Base-by-base conservation (phyloP, 2,888 invertebrate species). In the Gymnosoma rotundatum region DNA sequence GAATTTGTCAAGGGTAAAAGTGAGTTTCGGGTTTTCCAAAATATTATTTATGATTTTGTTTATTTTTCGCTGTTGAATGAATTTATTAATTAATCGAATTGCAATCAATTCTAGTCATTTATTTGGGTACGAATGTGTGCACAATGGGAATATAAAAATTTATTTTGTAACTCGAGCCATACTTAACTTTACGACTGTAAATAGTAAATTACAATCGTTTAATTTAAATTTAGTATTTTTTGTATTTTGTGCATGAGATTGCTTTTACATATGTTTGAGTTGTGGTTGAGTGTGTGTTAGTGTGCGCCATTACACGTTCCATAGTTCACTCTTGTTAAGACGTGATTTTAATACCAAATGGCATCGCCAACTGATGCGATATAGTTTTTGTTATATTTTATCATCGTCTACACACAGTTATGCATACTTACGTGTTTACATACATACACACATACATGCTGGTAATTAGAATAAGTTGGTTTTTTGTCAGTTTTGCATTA, bases 1-100 rank as follows among this genome's bases (percentile, higher is more conserved):
- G 95, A 95, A 91, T 95, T 95, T 91, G 95, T 95, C 91, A 95
- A 95, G 92, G 95, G 95, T 92, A 96, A 95, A 93, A 95, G 95
- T 95, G 94, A 95, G 95, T 95, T 81, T 54, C 54, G 48, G 6
- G 56, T 63, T 36, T 60, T 50, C n/a, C 42, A 42, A 42, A 42
- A 42, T 5, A 32, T 32, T 32, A n/a, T n/a, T 32, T 32, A 12
- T 42, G 1, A 1, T 12, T 42, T 42, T 42, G 6, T 32, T 32
- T 32, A 32, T 64, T 63, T 45, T 58, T 63, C 1, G 14, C 10
- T 50, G 36, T 25, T 60, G 50, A 20, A 16, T 73, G 9, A 12
- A 32, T 50, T 25, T 67, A 67, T 54, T 20, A 21, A 63, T 50
- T 38, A 21, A 2, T 25, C 4, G 12, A 74, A 78, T 64, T 52